Evolutionary conservation across 2,113 vertebrate species (phyloP).

Genomic region (Miniopterus natalensis): DNA sequence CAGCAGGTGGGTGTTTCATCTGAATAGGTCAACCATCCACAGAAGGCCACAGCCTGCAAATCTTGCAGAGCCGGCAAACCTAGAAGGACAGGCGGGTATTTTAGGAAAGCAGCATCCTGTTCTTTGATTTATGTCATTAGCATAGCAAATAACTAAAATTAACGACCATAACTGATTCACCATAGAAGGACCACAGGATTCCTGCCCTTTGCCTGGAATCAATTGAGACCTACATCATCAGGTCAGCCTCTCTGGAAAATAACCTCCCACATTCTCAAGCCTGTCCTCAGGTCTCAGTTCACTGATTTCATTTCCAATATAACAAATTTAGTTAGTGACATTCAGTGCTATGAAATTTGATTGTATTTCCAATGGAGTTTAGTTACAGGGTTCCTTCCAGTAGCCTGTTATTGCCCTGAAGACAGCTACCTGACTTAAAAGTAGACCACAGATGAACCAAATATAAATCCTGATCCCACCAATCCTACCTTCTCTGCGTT

Average conservation of each 20-base stretch:
- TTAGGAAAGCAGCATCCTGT: constrained; percentile 47
- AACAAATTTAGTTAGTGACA: background rate
- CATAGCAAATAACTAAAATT: background rate
- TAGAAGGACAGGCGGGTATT: background rate
- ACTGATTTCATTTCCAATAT: background rate
- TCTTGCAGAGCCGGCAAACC: background rate
- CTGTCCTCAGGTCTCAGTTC: background rate
- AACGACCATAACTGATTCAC: background rate
- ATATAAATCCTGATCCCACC: background rate
- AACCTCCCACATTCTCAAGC: background rate
- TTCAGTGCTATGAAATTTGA: background rate
- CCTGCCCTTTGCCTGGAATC: background rate
- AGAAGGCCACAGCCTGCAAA: background rate
- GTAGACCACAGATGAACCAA: background rate
- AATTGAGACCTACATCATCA: background rate
- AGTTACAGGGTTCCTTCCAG: background rate
- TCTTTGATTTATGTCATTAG: constrained; percentile 38
- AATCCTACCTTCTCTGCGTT: background rate
- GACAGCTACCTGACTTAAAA: background rate
- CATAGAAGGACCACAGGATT: background rate
- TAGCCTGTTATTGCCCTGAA: background rate
- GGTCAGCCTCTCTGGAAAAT: background rate
- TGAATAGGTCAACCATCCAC: background rate
- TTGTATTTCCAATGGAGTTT: background rate
- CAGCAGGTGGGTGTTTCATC: background rate